phyloP scores from a whole-genome alignment of 2,888 invertebrate species.

The Pollenia labialis region DNA sequence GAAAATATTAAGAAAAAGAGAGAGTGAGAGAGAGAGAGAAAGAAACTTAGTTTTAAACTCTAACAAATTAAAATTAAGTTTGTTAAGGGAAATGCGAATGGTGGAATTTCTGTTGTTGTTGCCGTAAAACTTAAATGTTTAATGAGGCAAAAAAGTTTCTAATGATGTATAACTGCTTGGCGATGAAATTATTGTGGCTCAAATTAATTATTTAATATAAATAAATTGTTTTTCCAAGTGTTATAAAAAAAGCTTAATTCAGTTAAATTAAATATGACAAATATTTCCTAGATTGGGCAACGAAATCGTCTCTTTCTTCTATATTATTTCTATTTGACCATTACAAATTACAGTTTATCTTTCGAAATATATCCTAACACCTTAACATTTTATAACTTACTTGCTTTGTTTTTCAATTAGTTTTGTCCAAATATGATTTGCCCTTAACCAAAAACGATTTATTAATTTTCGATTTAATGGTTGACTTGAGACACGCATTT shows the following conservation, averaged over 20 bases:
- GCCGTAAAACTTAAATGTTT: slow-evolving; percentile 10
- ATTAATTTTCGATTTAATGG: slow-evolving; percentile 32
- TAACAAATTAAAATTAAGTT: slow-evolving; percentile 56
- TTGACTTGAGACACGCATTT: slow-evolving; percentile 54
- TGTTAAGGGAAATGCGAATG: slow-evolving; percentile 13
- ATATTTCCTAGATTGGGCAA: no score
- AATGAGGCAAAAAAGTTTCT: slow-evolving; percentile 36
- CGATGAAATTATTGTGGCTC: background rate
- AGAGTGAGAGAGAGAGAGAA: background rate
- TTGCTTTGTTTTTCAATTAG: slow-evolving; percentile 25
- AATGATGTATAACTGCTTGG: slow-evolving; percentile 17
- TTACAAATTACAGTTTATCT: background rate
- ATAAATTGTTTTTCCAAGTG: background rate
- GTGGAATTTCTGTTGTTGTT: background rate
- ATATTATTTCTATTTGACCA: no score
- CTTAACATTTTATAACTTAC: background rate
- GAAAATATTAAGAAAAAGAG: slow-evolving; percentile 34
- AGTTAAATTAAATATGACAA: no score
- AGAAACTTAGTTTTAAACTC: slow-evolving; percentile 29
- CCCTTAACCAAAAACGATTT: background rate
- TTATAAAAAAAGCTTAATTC: background rate
- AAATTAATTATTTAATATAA: background rate
- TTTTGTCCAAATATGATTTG: slow-evolving; percentile 30
- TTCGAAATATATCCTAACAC: background rate
- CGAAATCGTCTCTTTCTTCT: no score